These are phyloP conservation scores for Eptatretus burgeri DNA, from an alignment of 2,113 vertebrate species.

Conservation along the genomic window DNA sequence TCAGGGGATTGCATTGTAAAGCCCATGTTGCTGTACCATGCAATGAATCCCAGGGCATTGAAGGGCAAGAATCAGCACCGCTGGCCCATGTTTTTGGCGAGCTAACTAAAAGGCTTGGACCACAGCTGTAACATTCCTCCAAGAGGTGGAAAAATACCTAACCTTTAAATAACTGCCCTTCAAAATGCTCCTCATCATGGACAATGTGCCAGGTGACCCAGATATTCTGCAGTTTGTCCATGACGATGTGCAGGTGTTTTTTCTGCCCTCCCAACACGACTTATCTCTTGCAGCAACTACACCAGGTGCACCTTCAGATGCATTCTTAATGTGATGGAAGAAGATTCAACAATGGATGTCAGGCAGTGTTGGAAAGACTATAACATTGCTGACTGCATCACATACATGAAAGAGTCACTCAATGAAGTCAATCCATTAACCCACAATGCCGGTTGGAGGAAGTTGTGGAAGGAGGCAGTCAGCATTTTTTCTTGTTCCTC, in stretches of 20 bases:
- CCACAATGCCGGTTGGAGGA: not conserved
- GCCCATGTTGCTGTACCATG: not conserved
- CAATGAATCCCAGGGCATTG: not conserved
- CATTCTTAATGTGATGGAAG: not conserved
- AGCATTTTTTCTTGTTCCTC: not conserved
- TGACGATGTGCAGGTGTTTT: not conserved
- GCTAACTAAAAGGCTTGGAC: not conserved
- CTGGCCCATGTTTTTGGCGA: not conserved
- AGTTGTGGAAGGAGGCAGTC: not conserved
- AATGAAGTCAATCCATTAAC: not conserved
- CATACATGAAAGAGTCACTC: not conserved
- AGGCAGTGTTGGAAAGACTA: not conserved
- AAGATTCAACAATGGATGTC: not conserved
- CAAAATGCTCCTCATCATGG: not conserved
- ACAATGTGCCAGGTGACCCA: not conserved
- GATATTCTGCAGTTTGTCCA: not conserved
- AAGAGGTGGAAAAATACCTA: slow-evolving; percentile 1
- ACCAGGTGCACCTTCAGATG: not conserved
- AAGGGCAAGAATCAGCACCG: not conserved
- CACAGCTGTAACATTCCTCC: not conserved
- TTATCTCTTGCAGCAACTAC: not conserved
- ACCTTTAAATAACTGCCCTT: not conserved
- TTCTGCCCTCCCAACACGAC: slow-evolving; percentile 1
- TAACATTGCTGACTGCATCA: not conserved
- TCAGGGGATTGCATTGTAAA: not conserved